Conservation (phyloP, 2,113 vertebrate species). For the Microcebus murinus region DNA sequence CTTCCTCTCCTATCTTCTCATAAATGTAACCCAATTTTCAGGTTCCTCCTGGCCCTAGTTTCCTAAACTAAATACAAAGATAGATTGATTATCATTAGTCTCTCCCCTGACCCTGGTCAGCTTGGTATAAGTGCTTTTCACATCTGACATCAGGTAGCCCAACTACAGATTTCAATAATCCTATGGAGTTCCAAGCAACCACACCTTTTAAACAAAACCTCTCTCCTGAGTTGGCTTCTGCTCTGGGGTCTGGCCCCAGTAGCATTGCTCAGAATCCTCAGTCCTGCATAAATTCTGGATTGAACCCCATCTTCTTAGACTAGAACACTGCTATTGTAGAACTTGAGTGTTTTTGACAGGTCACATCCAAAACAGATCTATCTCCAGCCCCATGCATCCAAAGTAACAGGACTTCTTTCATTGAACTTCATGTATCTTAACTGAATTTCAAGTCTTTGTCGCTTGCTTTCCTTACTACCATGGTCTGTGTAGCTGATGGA, state of each 20-base stretch:
- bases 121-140: neutral
- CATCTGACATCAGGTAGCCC: neutral
- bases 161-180: neutral
- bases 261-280: neutral
- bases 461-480: neutral
- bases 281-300: neutral
- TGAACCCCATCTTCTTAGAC: neutral
- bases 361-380: neutral
- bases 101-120: neutral
- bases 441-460: neutral
- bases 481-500: neutral
- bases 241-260: neutral
- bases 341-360: neutral
- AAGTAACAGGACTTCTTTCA: neutral
- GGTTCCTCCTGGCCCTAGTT: neutral
- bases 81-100: neutral
- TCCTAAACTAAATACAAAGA: neutral
- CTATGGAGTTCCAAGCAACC: neutral
- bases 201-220: neutral
- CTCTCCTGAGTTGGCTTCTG: neutral
- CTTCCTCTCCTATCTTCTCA: neutral
- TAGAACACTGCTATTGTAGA: neutral
- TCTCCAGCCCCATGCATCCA: neutral
- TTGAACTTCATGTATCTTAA: neutral
- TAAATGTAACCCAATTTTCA: neutral